These are phyloP conservation scores for Epizoanthus rinbou DNA, from an alignment of 92 coral and sea anemone genomes.

Conservation along the genomic window DNA sequence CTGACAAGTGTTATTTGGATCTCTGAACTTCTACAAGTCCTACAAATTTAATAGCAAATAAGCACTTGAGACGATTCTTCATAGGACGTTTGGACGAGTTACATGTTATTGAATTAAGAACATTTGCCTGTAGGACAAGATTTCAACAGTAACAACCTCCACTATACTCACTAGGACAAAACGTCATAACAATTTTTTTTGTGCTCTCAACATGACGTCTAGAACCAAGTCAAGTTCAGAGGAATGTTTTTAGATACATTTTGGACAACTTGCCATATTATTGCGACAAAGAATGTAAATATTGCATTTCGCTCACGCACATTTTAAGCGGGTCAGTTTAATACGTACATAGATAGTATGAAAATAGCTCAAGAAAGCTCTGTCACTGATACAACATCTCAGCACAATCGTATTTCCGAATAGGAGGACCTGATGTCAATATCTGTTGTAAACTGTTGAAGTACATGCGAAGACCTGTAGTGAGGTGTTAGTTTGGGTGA, in stretches of 20 bases:
- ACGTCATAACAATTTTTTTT: background rate
- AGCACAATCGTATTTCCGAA: too few relatives aligned
- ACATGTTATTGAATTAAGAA: background rate
- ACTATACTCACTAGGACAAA: background rate
- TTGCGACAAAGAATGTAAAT: too few relatives aligned
- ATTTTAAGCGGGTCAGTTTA: background rate
- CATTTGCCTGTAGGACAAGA: background rate
- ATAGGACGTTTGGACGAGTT: background rate
- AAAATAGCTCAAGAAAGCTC: too few relatives aligned
- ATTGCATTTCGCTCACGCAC: too few relatives aligned
- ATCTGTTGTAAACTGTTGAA: too few relatives aligned
- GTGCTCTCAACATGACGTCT: background rate
- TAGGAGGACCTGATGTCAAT: too few relatives aligned
- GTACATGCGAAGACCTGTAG: too few relatives aligned
- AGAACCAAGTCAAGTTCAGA: background rate
- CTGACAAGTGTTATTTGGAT: background rate
- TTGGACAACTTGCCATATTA: background rate
- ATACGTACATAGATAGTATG: background rate
- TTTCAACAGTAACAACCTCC: background rate
- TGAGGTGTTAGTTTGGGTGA: too few relatives aligned
- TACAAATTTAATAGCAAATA: background rate
- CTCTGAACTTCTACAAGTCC: background rate
- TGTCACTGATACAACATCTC: too few relatives aligned
- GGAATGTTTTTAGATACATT: background rate
- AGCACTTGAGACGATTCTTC: background rate